A percentile compares a stretch with the other conserved stretches of the same genome.
Conservation (phyloP, 2,888 invertebrate genomes). For the Athalia rosae region DNA sequence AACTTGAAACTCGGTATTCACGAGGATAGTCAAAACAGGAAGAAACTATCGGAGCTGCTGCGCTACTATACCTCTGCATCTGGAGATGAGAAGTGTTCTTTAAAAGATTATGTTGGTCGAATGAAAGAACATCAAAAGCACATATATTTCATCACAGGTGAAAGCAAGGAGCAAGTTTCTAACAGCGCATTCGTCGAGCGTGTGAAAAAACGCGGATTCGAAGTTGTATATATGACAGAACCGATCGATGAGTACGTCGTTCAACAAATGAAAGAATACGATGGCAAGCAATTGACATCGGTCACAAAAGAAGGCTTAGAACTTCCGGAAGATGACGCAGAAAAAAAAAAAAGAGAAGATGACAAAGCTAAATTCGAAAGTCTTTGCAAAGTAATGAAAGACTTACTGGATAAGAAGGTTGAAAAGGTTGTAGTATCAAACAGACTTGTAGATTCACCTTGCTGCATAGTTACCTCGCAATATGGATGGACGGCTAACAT, state of each 20-base stretch:
- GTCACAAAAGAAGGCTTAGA: constrained; percentile 82
- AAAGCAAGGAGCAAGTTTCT: constrained; percentile 77
- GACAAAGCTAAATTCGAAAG: constrained; percentile 79
- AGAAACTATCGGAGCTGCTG: constrained; percentile 82
- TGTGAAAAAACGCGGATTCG: constrained; percentile 80
- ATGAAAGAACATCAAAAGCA: constrained; percentile 83
- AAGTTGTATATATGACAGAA: constrained; percentile 81
- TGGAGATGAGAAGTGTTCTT: constrained; percentile 78
- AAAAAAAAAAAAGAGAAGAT: constrained; percentile 80
- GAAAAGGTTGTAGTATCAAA: constrained; percentile 81
- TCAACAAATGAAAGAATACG: constrained; percentile 82
- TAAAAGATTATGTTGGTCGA: constrained; percentile 80
- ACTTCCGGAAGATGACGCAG: constrained; percentile 81
- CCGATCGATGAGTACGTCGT: constrained; percentile 84
- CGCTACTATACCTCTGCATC: constrained; percentile 94
- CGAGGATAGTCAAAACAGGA: constrained; percentile 81
- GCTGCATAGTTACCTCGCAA: constrained; percentile 83
- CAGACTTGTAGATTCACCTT: constrained; percentile 80
- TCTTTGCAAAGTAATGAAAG: constrained; percentile 80
- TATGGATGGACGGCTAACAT: constrained; percentile 85
- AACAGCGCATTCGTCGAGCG: constrained; percentile 82
- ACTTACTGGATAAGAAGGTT: constrained; percentile 82
- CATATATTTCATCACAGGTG: constrained; percentile 82
- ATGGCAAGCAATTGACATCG: constrained; percentile 80
- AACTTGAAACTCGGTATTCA: constrained; percentile 82